Evolutionary conservation across 64 coral and sea anemone genomes (phyloP).

Genomic region (Orbicella faveolata): DNA sequence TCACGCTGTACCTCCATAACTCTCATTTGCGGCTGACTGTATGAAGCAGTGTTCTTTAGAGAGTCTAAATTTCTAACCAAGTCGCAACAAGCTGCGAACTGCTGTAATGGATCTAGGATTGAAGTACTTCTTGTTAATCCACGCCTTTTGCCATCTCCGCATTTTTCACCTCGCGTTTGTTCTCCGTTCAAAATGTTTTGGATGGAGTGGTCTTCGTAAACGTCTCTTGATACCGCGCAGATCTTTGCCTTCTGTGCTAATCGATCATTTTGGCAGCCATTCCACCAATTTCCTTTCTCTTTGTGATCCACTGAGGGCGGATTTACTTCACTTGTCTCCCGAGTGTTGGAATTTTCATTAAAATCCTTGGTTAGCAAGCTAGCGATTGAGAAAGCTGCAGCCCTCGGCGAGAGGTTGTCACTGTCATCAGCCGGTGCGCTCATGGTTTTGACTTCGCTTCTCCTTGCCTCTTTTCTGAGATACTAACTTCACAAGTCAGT

Average conservation of each 20-base stretch:
- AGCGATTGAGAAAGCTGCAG: conserved; percentile 87
- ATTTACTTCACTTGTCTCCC: conserved; percentile 38
- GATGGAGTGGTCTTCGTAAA: conserved; percentile 1
- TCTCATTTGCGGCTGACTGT: conserved; percentile 6
- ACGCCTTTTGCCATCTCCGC: not conserved
- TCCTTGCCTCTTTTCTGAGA: not conserved
- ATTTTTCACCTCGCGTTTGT: not conserved
- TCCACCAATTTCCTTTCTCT: conserved; percentile 34
- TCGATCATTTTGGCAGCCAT: not conserved
- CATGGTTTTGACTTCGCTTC: conserved; percentile 19
- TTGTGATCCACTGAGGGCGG: not conserved
- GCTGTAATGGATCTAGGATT: conserved; percentile 18
- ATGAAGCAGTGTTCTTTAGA: not conserved
- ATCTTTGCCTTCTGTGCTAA: not conserved
- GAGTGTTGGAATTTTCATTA: conserved; percentile 27
- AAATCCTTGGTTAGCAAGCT: conserved; percentile 57
- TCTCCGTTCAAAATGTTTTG: conserved; percentile 31
- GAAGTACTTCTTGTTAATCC: not conserved
- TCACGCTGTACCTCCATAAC: conserved; percentile 50
- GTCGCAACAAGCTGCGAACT: conserved; percentile 70
- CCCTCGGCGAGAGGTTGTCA: conserved; percentile 80
- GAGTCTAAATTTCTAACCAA: conserved; percentile 54
- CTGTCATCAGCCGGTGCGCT: not conserved
- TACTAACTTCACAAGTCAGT: conserved; percentile 12
- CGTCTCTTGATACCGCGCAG: not conserved